These are phyloP conservation scores for Luehdorfia chinensis DNA, from an alignment of 1,140 invertebrate species.

Conservation along the genomic window DNA sequence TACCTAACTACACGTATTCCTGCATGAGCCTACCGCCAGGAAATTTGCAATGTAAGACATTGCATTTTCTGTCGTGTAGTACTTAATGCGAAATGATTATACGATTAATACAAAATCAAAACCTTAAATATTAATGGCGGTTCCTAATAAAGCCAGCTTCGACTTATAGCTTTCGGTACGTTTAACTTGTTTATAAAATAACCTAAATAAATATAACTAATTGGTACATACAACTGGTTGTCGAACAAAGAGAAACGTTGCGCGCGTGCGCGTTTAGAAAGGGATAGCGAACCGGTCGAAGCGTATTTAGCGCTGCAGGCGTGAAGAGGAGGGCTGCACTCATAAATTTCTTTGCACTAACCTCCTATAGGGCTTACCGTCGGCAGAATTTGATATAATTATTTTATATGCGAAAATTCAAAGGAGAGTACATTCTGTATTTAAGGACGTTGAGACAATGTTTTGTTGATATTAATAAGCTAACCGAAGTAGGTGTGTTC, in stretches of 20 bases:
- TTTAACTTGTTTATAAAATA: not conserved
- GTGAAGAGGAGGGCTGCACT: constrained; percentile 21
- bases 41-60: no score
- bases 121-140: no score
- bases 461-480: no score
- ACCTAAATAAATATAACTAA: constrained; percentile 1
- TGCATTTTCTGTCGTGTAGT: no score
- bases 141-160: no score
- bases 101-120: no score
- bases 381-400: constrained; percentile 8
- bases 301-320: constrained; percentile 1
- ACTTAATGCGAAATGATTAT: no score
- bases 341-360: constrained; percentile 29
- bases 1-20: no score
- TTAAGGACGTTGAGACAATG: no score
- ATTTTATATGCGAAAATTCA: constrained; percentile 5
- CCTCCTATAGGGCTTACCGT: not conserved
- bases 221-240: constrained; percentile 18
- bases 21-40: no score
- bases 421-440: not conserved
- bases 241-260: constrained; percentile 26
- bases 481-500: no score
- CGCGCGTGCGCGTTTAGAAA: constrained; percentile 28
- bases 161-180: no score
- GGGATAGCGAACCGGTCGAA: constrained; percentile 31